Conservation (phyloP, 2,797 vertebrate species). For the Typhlichthys subterraneus region DNA sequence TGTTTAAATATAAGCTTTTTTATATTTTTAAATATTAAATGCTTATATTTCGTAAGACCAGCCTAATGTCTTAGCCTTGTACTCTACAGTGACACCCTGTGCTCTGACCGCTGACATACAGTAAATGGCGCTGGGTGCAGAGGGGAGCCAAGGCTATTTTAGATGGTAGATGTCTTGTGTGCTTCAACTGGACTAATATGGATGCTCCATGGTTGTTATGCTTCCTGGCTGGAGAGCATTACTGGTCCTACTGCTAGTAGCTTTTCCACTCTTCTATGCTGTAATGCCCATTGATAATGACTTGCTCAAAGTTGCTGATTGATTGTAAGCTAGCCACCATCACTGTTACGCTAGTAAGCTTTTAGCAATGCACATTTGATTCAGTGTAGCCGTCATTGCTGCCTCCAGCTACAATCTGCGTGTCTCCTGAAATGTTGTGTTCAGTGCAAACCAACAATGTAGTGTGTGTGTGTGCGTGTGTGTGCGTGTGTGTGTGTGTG, state of each 20-base stretch:
- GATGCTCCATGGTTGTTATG: conserved; percentile 34
- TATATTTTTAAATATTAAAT: not conserved
- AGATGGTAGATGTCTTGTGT: not conserved
- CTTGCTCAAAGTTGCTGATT: too few relatives aligned
- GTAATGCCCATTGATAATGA: conserved; percentile 32
- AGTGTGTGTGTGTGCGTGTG: not conserved
- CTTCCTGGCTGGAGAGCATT: conserved; percentile 14
- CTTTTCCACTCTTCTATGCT: conserved; percentile 25
- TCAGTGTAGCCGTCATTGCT: too few relatives aligned
- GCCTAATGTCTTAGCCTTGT: conserved; percentile 5
- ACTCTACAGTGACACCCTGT: conserved; percentile 5
- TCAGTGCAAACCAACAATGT: not conserved
- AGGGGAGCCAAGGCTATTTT: not conserved
- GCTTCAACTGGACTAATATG: conserved; percentile 21
- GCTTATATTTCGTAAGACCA: not conserved
- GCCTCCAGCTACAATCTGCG: too few relatives aligned
- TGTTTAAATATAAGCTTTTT: not conserved
- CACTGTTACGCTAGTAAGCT: too few relatives aligned
- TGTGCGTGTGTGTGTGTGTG: not conserved
- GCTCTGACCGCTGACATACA: conserved; percentile 7
- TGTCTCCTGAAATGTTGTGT: too few relatives aligned
- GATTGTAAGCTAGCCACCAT: too few relatives aligned
- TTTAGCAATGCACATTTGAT: too few relatives aligned
- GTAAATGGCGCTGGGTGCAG: not conserved
- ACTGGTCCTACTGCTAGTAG: conserved; percentile 16